Percentiles rank a stretch among this genome's conserved stretches.
Evolutionary conservation across 1,140 invertebrate genomes (phyloP).

Genomic region (Bombus terrestris): DNA sequence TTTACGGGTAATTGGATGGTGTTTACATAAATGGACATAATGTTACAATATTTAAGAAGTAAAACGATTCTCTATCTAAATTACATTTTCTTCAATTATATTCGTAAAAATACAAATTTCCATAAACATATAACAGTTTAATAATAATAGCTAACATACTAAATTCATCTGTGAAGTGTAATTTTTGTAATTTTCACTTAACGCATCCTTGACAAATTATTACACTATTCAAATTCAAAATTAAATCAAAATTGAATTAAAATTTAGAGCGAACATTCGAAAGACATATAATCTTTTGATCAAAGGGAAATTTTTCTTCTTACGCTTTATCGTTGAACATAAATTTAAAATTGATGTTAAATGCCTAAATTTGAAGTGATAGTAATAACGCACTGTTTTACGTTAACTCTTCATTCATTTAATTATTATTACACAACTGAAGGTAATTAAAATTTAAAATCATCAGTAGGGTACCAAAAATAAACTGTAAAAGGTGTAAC

Average conservation of each 20-base stretch:
- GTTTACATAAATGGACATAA: too few relatives aligned
- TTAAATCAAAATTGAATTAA: background rate
- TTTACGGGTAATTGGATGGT: too few relatives aligned
- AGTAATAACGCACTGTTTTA: background rate
- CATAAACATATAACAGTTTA: background rate
- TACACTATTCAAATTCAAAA: background rate
- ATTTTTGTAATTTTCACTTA: background rate
- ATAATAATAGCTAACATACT: background rate
- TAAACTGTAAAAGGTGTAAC: background rate
- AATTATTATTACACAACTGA: too few relatives aligned
- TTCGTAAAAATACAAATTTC: too few relatives aligned
- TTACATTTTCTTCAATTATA: too few relatives aligned
- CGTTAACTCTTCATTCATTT: too few relatives aligned
- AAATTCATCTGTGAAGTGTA: background rate
- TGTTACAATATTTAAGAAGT: too few relatives aligned
- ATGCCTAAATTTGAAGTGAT: background rate
- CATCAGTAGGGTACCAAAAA: background rate
- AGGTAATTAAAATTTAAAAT: too few relatives aligned
- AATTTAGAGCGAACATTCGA: background rate
- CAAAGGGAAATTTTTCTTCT: too few relatives aligned
- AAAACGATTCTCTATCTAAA: too few relatives aligned
- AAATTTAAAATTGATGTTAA: background rate
- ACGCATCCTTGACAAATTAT: background rate
- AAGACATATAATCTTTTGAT: background rate
- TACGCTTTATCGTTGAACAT: background rate